A percentile compares a stretch with the other conserved stretches of the same genome.
These are phyloP conservation scores for Donacobius atricapilla DNA, from an alignment of 2,113 vertebrate species.

Conservation along the genomic window DNA sequence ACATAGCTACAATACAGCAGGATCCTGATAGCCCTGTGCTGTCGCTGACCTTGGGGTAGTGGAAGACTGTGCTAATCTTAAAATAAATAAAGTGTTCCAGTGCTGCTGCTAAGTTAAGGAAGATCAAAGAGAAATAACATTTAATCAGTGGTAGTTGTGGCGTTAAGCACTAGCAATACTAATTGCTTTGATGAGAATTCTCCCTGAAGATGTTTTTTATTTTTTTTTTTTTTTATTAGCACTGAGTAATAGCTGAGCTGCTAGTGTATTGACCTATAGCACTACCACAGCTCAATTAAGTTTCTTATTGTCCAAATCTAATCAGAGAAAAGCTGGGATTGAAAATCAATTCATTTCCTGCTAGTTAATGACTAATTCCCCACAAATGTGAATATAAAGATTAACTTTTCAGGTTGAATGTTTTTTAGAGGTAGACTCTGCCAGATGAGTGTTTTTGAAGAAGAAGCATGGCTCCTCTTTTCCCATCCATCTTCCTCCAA, in stretches of 20 bases:
- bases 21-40: not conserved
- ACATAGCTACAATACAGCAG: not conserved
- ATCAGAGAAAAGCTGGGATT: constrained; percentile 64
- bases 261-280: constrained; percentile 9
- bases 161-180: not conserved
- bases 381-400: constrained; percentile 39
- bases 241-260: constrained; percentile 19
- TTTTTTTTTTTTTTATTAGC: constrained; percentile 6
- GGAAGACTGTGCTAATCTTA: not conserved
- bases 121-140: constrained; percentile 25
- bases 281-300: constrained; percentile 26
- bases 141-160: not conserved
- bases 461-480: not conserved
- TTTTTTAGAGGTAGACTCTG: constrained; percentile 2
- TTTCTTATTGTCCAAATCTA: constrained; percentile 63
- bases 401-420: constrained; percentile 28
- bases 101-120: not conserved
- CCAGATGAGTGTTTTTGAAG: not conserved
- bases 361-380: constrained; percentile 55
- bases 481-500: not conserved
- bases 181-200: constrained; percentile 34
- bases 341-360: constrained; percentile 71
- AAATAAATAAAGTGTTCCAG: constrained; percentile 24
- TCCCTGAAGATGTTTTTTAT: not conserved
- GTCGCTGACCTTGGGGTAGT: not conserved